phyloP scores from a whole-genome alignment of 2,888 invertebrate species.

The Parasteatoda lunata region DNA sequence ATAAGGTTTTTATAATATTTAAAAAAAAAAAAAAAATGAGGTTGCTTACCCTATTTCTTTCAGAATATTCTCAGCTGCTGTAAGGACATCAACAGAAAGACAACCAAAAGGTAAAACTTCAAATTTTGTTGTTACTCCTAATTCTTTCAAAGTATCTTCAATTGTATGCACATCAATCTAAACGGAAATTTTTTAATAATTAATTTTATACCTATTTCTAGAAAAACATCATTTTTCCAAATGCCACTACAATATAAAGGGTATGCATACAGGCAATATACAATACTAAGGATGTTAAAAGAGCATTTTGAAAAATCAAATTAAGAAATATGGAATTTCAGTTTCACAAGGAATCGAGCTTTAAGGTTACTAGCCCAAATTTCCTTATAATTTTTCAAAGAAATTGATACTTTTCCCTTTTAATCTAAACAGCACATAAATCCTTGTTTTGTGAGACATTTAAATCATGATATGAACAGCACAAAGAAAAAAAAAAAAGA shows the following conservation, averaged over 20 bases:
- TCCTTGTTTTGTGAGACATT: no score
- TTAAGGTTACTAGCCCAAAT: no score
- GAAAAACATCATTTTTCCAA: background rate
- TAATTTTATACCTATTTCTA: no score
- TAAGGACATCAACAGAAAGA: constrained; percentile 74
- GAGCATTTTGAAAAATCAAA: no score
- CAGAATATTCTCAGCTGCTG: constrained; percentile 74
- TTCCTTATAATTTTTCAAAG: no score
- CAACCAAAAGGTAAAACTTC: constrained; percentile 74
- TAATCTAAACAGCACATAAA: no score
- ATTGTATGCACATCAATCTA: constrained; percentile 62
- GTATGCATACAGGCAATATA: background rate
- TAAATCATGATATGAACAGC: no score
- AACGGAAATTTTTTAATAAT: background rate
- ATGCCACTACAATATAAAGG: background rate
- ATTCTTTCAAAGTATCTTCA: constrained; percentile 41
- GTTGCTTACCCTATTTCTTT: constrained; percentile 73
- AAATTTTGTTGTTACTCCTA: constrained; percentile 38
- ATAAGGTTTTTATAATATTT: background rate
- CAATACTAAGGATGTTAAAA: no score
- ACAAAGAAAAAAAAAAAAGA: no score
- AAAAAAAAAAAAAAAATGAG: constrained; percentile 27
- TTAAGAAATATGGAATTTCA: no score
- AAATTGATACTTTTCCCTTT: no score
- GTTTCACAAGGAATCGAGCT: no score